These are phyloP conservation scores for Huso huso DNA, from an alignment of 2,797 vertebrate genomes.

Conservation along the genomic window DNA sequence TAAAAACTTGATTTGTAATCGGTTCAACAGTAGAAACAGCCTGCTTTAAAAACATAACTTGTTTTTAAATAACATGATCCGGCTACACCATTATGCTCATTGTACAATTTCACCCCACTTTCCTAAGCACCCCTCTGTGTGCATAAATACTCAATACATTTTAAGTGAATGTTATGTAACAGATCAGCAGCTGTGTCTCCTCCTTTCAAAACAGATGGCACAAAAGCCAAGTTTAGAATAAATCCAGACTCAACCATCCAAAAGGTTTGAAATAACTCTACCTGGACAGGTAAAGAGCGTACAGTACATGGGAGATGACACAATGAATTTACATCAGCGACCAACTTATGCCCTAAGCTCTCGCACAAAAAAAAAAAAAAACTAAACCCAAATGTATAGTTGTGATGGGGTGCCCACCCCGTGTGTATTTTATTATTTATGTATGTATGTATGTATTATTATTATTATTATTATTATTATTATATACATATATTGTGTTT, in stretches of 20 bases:
- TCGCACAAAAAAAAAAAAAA: no score
- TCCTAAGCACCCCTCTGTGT: not conserved
- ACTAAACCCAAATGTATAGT: no score
- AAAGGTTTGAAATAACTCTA: not conserved
- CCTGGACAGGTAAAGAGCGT: not conserved
- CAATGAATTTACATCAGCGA: no score
- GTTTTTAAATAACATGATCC: not conserved
- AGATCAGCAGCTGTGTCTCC: constrained; percentile 8
- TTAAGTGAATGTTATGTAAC: constrained; percentile 10
- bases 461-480: no score
- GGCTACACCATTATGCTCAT: constrained; percentile 5
- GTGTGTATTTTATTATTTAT: no score
- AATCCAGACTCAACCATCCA: not conserved
- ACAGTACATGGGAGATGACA: no score
- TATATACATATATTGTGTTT: no score
- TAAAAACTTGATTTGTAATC: no score
- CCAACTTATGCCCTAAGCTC: no score
- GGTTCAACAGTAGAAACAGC: not conserved
- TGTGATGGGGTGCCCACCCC: no score
- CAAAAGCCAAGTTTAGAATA: constrained; percentile 5
- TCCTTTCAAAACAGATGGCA: constrained; percentile 13
- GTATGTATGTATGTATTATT: no score
- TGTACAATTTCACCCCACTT: constrained; percentile 1
- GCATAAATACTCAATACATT: not conserved
- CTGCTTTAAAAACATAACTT: not conserved